Base-by-base conservation (phyloP, 2,888 invertebrate species). In the Saturnia japonica region DNA sequence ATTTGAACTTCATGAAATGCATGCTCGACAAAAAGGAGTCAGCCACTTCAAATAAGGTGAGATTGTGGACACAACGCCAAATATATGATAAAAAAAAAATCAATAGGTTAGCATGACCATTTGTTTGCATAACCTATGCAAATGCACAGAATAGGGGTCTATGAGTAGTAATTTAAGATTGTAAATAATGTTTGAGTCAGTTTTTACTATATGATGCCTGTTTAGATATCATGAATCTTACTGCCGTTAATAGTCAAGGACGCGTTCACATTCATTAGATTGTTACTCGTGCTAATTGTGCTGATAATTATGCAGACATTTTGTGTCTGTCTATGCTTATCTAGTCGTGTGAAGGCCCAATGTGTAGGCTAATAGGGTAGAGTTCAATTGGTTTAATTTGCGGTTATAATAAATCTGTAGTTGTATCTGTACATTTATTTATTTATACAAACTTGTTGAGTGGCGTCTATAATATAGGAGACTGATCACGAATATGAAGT, bases 261-360 rank as follows among this genome's bases (percentile, higher is more conserved):
- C 40, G 11, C 9, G 12, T 19, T 64, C 64, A 64, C 64, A 64
- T 40, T 64, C 40, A n/a, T n/a, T 64, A 40, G 16, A 34, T 64
- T 40, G n/a, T 22, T 25, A 68, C 34, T 9, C 34, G 40, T 54
- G 47, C 51, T 51, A 45, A 71, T 45, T 64, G 22, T n/a, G n/a
- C n/a, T n/a, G 64, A 34, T 64, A 40, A 40, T 40, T n/a, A 40
- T 64, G 14, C 40, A 9, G 40, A 64, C 40, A n/a, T 40, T 64
- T 1, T 64, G 40, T 64, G 40, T 64, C 40, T 40, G 19, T 40
- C 64, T 40, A 11, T 22, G 40, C 19, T 64, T 64, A 40, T 64
- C 64, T 40, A 19, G 64, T 64, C 40, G 19, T 40, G 40, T 64
- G 64, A 54, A 54, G 54, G 54, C 9, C 9, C 54, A 54, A n/a